phyloP scores from a whole-genome alignment of 2,888 invertebrate genomes.

The Harmothoe impar region DNA sequence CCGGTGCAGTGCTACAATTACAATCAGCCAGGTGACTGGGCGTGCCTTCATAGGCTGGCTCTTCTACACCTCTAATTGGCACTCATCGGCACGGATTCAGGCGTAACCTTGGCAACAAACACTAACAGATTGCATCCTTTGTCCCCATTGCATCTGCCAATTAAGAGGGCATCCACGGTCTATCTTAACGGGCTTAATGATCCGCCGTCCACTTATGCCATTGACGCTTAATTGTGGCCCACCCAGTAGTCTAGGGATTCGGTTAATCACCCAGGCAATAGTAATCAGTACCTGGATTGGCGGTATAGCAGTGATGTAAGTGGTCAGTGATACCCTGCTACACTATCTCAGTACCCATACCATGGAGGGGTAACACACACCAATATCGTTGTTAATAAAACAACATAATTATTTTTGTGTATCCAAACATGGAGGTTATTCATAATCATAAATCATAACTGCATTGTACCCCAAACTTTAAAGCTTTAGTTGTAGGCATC shows the following conservation, averaged over 20 bases:
- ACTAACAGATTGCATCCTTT: conserved; percentile 35
- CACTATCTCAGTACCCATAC: too few relatives aligned
- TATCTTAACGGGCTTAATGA: conserved; percentile 41
- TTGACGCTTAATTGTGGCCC: conserved; percentile 52
- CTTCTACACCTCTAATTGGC: conserved; percentile 41
- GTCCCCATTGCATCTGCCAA: background rate
- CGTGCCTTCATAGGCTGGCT: background rate
- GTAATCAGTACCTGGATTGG: background rate
- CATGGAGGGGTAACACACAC: too few relatives aligned
- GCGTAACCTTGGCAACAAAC: conserved; percentile 41
- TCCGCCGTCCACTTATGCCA: conserved; percentile 1
- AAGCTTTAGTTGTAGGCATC: too few relatives aligned
- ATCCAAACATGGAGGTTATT: too few relatives aligned
- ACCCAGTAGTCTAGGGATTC: too few relatives aligned
- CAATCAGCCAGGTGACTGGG: conserved; percentile 24
- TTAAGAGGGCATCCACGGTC: conserved; percentile 8
- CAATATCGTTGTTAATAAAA: too few relatives aligned
- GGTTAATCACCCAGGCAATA: background rate
- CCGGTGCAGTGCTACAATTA: conserved; percentile 22
- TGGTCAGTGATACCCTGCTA: too few relatives aligned
- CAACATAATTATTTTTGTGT: too few relatives aligned
- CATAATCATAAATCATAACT: too few relatives aligned
- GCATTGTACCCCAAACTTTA: too few relatives aligned
- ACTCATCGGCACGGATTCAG: conserved; percentile 41
- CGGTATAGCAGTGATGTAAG: too few relatives aligned